A percentile compares a stretch with the other conserved stretches of the same genome.
Evolutionary conservation across 2,888 invertebrate genomes (phyloP).

Genomic region (Phorcus lineatus): DNA sequence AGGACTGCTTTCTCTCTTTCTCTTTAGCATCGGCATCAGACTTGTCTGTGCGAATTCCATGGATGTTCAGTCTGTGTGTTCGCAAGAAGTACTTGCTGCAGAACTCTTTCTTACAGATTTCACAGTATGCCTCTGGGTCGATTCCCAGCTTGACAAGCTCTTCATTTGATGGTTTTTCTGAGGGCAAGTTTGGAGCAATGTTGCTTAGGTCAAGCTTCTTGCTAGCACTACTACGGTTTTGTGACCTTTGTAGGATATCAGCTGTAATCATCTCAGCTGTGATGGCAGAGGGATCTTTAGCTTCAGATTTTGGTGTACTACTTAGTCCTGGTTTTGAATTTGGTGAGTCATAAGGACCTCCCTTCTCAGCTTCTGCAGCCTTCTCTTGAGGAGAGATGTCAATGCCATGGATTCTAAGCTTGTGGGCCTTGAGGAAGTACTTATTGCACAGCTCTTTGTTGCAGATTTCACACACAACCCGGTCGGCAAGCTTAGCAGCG

Average conservation of each 20-base stretch:
- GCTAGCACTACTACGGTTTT: slow-evolving; percentile 23
- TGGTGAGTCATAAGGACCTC: not conserved
- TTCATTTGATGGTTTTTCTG: slow-evolving; percentile 61
- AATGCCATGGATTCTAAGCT: slow-evolving; percentile 92
- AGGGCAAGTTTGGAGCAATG: slow-evolving; percentile 27
- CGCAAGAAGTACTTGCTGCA: slow-evolving; percentile 98
- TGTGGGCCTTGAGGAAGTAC: slow-evolving; percentile 99
- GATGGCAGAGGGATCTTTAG: slow-evolving; percentile 42
- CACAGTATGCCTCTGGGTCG: slow-evolving; percentile 75
- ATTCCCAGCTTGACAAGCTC: slow-evolving; percentile 74
- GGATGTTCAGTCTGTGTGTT: slow-evolving; percentile 98
- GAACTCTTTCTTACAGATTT: slow-evolving; percentile 95
- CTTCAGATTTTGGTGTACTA: slow-evolving; percentile 33
- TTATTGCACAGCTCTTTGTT: slow-evolving; percentile 99
- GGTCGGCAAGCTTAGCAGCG: slow-evolving; percentile 75
- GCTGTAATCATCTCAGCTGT: slow-evolving; percentile 41
- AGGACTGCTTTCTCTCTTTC: slow-evolving; percentile 19
- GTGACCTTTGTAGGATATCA: slow-evolving; percentile 42
- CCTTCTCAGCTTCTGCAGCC: slow-evolving; percentile 28
- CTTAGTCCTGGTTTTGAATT: slow-evolving; percentile 10
- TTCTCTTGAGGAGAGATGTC: slow-evolving; percentile 50
- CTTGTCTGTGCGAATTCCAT: slow-evolving; percentile 85
- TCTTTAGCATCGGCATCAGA: slow-evolving; percentile 34
- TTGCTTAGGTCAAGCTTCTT: slow-evolving; percentile 34
- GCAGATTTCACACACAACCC: slow-evolving; percentile 89